A percentile compares a stretch with the other conserved stretches of the same genome.
phyloP scores from a whole-genome alignment of 2,113 vertebrate genomes.

The Ancistrus triradiatus region DNA sequence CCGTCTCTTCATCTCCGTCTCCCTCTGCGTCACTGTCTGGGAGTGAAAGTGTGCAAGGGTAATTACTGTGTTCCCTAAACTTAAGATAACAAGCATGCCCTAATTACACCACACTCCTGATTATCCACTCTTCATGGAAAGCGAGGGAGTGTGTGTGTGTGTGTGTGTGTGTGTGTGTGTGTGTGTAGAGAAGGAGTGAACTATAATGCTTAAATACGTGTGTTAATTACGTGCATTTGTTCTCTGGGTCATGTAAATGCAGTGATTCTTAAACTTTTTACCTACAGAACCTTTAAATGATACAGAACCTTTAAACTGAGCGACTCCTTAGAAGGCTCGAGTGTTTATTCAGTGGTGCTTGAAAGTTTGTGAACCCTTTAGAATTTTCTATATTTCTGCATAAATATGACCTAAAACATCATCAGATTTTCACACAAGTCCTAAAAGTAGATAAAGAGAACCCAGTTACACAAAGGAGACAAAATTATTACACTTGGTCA shows the following conservation, averaged over 20 bases:
- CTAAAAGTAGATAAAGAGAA: too few relatives aligned
- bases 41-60: slow-evolving; percentile 40
- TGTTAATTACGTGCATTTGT: background rate
- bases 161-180: slow-evolving; percentile 10
- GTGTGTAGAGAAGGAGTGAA: background rate
- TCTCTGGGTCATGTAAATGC: too few relatives aligned
- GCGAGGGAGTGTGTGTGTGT: background rate
- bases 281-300: too few relatives aligned
- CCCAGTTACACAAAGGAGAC: too few relatives aligned
- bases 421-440: too few relatives aligned
- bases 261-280: too few relatives aligned
- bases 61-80: slow-evolving; percentile 52
- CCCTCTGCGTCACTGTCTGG: slow-evolving; percentile 18
- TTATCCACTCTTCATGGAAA: slow-evolving; percentile 35
- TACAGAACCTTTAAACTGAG: too few relatives aligned
- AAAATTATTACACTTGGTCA: too few relatives aligned
- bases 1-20: slow-evolving; percentile 7
- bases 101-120: slow-evolving; percentile 52
- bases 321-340: background rate
- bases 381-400: too few relatives aligned
- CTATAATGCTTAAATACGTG: background rate
- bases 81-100: slow-evolving; percentile 53
- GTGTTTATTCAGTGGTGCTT: too few relatives aligned
- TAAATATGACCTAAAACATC: too few relatives aligned
- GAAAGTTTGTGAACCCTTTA: too few relatives aligned